These are phyloP conservation scores for Crenichthys baileyi DNA, from an alignment of 2,797 vertebrate genomes.

Conservation along the genomic window DNA sequence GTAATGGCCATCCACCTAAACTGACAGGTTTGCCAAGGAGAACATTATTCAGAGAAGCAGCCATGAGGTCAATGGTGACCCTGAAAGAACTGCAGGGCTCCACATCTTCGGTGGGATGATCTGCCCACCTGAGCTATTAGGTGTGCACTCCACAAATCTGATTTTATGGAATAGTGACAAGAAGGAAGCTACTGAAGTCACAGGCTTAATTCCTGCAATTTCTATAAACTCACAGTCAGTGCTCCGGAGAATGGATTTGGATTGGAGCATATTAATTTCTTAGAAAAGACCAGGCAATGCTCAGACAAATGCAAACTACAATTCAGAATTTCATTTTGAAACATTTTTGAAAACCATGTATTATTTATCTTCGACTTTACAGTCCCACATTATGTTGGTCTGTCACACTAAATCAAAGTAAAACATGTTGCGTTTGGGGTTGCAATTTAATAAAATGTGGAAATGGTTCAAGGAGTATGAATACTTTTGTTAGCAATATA, in stretches of 20 bases:
- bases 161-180: neutral
- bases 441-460: neutral
- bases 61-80: no score
- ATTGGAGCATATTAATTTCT: neutral
- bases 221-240: neutral
- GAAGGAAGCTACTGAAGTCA: neutral
- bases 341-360: neutral
- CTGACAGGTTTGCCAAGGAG: neutral
- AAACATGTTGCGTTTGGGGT: neutral
- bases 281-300: neutral
- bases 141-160: neutral
- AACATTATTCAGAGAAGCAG: no score
- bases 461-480: neutral
- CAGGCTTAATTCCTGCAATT: neutral
- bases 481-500: neutral
- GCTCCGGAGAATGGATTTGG: neutral
- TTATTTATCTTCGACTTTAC: neutral
- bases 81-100: no score
- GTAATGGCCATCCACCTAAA: neutral
- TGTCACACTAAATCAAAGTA: neutral
- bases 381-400: neutral
- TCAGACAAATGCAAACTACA: neutral
- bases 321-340: neutral
- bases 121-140: neutral
- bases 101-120: neutral